These are phyloP conservation scores for Lepus americanus DNA, from an alignment of 2,113 vertebrate genomes.

Conservation along the genomic window DNA sequence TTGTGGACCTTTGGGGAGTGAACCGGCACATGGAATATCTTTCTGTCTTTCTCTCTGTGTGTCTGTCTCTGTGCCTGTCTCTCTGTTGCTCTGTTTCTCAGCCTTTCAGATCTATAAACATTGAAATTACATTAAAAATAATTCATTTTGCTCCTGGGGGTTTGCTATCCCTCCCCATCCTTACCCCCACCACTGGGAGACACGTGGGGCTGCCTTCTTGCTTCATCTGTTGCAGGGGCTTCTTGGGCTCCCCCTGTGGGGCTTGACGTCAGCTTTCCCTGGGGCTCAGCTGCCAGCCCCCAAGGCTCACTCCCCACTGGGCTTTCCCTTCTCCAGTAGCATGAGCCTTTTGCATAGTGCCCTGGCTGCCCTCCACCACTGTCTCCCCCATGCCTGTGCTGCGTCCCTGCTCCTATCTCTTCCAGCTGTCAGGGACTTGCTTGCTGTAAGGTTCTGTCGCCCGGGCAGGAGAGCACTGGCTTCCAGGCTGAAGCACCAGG, in stretches of 20 bases:
- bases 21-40: too few relatives aligned
- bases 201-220: not conserved
- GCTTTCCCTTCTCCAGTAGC: not conserved
- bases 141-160: not conserved
- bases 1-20: too few relatives aligned
- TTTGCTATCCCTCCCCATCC: not conserved
- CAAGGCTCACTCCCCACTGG: rapidly evolving
- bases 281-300: not conserved
- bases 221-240: rapidly evolving
- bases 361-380: rapidly evolving
- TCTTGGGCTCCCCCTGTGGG: not conserved
- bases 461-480: not conserved
- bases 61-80: too few relatives aligned
- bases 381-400: not conserved
- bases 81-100: too few relatives aligned
- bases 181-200: not conserved
- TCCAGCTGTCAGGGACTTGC: not conserved
- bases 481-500: not conserved
- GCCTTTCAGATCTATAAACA: not conserved
- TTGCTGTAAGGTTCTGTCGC: not conserved
- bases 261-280: rapidly evolving
- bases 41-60: too few relatives aligned
- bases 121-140: not conserved
- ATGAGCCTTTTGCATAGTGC: rapidly evolving
- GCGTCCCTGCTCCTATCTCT: not conserved